Conservation (phyloP, 2,888 invertebrate species). For the Linnaemya vulpina region DNA sequence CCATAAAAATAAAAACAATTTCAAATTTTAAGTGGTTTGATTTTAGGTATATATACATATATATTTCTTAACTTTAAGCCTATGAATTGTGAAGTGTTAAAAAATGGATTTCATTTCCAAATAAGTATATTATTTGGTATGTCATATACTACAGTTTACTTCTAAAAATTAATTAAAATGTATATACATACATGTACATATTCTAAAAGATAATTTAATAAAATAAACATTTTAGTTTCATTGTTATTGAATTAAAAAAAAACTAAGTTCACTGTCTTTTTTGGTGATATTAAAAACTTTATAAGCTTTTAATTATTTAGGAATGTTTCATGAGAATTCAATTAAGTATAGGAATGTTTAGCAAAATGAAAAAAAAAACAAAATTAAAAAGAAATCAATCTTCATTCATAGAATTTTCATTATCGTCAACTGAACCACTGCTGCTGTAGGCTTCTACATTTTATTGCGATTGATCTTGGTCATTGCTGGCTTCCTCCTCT, state of each 20-base stretch:
- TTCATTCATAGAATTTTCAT: conserved; percentile 60
- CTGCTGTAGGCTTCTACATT: conserved; percentile 38
- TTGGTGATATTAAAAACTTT: conserved; percentile 22
- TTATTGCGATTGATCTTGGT: conserved; percentile 25
- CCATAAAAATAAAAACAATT: not conserved
- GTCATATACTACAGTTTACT: not conserved
- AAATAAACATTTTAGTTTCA: conserved; percentile 4
- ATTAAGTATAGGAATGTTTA: conserved; percentile 58
- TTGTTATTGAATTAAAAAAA: not conserved
- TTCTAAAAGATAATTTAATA: conserved; percentile 8
- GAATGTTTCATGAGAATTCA: conserved; percentile 53
- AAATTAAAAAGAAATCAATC: conserved; percentile 41
- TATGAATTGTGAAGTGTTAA: conserved; percentile 19
- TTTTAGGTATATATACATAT: not conserved
- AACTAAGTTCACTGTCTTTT: conserved; percentile 34
- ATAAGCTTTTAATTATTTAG: conserved; percentile 35
- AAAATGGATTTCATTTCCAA: conserved; percentile 36
- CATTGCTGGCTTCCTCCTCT: conserved; percentile 19
- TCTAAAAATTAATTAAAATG: conserved; percentile 8
- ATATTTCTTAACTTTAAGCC: conserved; percentile 32
- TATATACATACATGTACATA: not conserved
- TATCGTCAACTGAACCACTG: conserved; percentile 26
- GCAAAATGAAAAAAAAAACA: conserved; percentile 6
- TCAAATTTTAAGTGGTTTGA: conserved; percentile 2
- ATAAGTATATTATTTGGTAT: conserved; percentile 4